Base-by-base conservation (phyloP, 1,140 invertebrate species). In the Thaumetopoea pityocampa region DNA sequence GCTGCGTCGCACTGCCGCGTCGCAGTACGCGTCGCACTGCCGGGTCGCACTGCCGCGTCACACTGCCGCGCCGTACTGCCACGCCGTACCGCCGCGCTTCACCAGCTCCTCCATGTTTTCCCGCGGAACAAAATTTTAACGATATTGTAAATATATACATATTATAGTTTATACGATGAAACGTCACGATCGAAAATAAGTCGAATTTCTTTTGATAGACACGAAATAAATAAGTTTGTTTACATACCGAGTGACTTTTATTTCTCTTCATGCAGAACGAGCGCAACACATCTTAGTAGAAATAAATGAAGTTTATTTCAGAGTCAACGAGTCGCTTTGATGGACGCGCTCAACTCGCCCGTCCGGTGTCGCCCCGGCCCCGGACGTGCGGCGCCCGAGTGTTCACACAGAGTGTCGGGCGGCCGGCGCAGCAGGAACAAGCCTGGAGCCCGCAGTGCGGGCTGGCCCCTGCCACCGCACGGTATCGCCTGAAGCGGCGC, bases 151-250 rank as follows among this genome's bases (percentile, higher is more conserved):
- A 73, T 73, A 67, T 58, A 70, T 68, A 60, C 61, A 64, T 65
- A 57, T 49, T 59, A 78, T 78, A 77, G 71, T 81, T 74, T 78
- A 71, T 82, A 79, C 63, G 69, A 76, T 66, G 66, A 76, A 70
- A 62, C 62, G 60, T 70, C 59, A 59, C 60, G 66, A 71, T 71
- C 67, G 66, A 78, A 67, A 50, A 67, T 67, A 58, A 73, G 64
- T 79, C 72, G 71, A 79, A 73, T 78, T 79, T 79, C 67, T 82
- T 82, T 82, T 79, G 72, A 79, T 82, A 82, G 74, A 79, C 53
- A 78, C 67, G 62, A 76, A 78, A 74, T 77, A 76, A 81, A 77
- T n/a, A 55, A 60, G 60, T 71, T 72, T 68, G 66, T 82, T 82
- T 81, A 65, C 64, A 78, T 23, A 10, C 5, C 7, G 2, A 11